phyloP scores from a whole-genome alignment of 2,113 vertebrate species.

The Phrynocephalus versicolor region DNA sequence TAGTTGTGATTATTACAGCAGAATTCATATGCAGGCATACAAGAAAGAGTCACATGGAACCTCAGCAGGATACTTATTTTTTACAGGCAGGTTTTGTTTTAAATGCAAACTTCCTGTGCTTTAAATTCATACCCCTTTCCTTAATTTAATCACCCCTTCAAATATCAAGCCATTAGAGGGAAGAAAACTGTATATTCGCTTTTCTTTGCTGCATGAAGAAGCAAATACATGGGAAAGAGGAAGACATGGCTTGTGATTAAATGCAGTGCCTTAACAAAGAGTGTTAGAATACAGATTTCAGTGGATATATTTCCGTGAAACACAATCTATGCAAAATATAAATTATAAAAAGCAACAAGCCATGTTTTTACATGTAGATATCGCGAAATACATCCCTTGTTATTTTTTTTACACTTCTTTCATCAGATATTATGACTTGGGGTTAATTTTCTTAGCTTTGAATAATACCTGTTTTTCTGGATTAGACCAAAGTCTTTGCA shows the following conservation, averaged over 20 bases:
- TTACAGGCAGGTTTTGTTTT: conserved; percentile 26
- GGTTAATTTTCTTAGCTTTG: not conserved
- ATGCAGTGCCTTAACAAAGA: not conserved
- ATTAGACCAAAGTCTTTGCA: not conserved
- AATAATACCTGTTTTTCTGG: not conserved
- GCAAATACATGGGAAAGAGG: not conserved
- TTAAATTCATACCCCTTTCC: conserved; percentile 22
- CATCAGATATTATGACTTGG: too few relatives aligned
- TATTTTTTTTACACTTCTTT: too few relatives aligned
- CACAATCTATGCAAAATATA: not conserved
- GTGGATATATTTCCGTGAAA: not conserved
- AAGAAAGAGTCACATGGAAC: not conserved
- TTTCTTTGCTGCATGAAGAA: not conserved
- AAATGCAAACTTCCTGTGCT: not conserved
- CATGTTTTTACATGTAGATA: not conserved
- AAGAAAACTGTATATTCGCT: not conserved
- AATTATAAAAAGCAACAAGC: not conserved
- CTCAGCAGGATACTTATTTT: not conserved
- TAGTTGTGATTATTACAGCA: not conserved
- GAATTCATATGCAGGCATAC: conserved; percentile 6
- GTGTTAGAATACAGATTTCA: not conserved
- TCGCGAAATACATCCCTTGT: too few relatives aligned
- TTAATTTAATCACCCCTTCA: conserved; percentile 24
- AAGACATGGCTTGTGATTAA: not conserved
- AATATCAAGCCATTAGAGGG: not conserved